Conservation (phyloP, 2,888 invertebrate genomes). For the Nezara viridula region DNA sequence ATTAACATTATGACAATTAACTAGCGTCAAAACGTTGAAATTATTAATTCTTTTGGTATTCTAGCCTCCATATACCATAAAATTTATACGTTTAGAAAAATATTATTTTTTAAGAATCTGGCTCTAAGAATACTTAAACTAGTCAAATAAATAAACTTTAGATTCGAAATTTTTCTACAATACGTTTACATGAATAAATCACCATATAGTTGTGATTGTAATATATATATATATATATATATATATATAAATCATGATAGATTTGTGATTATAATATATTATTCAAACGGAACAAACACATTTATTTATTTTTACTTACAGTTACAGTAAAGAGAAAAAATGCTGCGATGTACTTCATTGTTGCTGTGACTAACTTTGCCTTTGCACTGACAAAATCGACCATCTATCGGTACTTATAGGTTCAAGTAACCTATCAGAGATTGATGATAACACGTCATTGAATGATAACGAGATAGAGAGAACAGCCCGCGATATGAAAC, state of each 20-base stretch:
- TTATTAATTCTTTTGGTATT: no score
- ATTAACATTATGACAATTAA: no score
- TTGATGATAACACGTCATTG: neutral
- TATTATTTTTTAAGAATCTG: no score
- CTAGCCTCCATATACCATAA: no score
- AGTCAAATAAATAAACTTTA: neutral
- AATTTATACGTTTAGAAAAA: no score
- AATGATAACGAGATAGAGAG: neutral
- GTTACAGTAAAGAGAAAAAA: neutral
- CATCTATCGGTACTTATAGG: neutral
- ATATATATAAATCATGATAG: no score
- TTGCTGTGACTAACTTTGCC: neutral
- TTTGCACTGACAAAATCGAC: neutral
- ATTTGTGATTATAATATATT: no score
- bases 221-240: neutral
- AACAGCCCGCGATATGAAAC: neutral
- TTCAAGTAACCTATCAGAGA: constrained; percentile 13
- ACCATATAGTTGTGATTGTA: neutral
- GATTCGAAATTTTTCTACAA: neutral
- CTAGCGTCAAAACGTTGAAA: no score
- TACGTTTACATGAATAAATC: no score
- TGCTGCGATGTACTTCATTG: constrained; percentile 15
- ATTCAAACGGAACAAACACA: neutral
- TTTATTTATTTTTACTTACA: neutral
- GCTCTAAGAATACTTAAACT: neutral